Conservation (phyloP, 2,888 invertebrate genomes). For the Drosophila conformis region DNA sequence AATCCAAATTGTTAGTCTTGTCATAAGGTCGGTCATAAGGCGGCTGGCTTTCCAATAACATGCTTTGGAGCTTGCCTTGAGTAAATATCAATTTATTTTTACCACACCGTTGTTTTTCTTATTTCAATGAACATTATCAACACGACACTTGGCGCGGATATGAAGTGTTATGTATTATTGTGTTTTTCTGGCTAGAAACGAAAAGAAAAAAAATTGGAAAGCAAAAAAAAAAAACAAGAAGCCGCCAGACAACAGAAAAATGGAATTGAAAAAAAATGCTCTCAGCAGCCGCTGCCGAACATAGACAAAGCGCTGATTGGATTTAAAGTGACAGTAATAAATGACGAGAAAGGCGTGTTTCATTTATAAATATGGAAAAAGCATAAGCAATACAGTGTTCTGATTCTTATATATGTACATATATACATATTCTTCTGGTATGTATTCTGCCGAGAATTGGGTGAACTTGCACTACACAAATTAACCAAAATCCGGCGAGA, state of each 20-base stretch:
- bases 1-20: conserved; percentile 10
- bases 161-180: conserved; percentile 44
- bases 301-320: conserved; percentile 81
- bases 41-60: conserved; percentile 9
- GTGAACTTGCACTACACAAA: conserved; percentile 53
- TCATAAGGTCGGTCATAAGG: conserved; percentile 25
- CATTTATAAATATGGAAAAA: conserved; percentile 68
- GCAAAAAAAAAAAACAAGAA: background rate
- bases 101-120: conserved; percentile 44
- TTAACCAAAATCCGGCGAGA: conserved; percentile 38
- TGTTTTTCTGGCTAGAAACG: conserved; percentile 7
- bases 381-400: conserved; percentile 34
- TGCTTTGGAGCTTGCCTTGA: conserved; percentile 25
- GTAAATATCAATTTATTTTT: conserved; percentile 54
- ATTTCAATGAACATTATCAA: conserved; percentile 57
- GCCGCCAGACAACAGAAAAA: conserved; percentile 6
- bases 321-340: conserved; percentile 83
- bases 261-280: conserved; percentile 10
- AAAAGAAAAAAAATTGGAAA: conserved; percentile 1
- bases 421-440: conserved; percentile 1
- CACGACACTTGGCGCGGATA: conserved; percentile 53
- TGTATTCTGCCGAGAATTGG: conserved; percentile 6
- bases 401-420: background rate
- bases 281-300: conserved; percentile 43
- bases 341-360: conserved; percentile 80